Conservation (phyloP, 2,113 vertebrate genomes). For the Gymnarchus niloticus region DNA sequence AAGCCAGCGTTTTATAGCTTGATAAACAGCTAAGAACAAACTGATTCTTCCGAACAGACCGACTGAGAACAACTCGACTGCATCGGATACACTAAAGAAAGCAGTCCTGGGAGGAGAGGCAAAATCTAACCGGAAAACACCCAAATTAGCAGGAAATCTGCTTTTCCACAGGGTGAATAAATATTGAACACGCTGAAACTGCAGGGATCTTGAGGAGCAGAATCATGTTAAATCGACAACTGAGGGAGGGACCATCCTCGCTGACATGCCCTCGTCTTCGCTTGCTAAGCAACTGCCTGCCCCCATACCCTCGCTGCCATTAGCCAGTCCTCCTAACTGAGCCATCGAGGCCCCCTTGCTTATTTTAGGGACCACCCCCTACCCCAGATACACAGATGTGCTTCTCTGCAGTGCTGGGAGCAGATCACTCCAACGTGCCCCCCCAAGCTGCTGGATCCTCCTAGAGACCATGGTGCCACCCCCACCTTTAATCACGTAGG, state of each 20-base stretch:
- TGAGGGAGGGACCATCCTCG: neutral
- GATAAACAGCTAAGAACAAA: no score
- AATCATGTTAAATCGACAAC: neutral
- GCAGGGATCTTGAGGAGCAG: neutral
- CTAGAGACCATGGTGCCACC: no score
- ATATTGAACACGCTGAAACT: neutral
- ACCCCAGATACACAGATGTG: no score
- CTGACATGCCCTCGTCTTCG: neutral
- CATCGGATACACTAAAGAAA: neutral
- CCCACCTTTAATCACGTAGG: no score
- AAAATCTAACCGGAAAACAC: neutral
- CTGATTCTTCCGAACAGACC: neutral
- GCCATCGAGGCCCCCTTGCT: neutral
- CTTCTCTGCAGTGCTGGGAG: no score
- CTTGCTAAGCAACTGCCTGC: neutral
- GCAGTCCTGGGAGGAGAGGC: neutral
- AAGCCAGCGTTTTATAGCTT: no score
- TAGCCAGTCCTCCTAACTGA: neutral
- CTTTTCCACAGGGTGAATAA: neutral
- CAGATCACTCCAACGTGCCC: no score
- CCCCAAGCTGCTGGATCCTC: no score
- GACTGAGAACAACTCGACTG: neutral
- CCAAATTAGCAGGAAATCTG: neutral
- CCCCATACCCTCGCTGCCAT: neutral
- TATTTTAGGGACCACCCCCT: conserved; percentile 22